Conservation (phyloP, 2,113 vertebrate species). For the Caracal caracal region DNA sequence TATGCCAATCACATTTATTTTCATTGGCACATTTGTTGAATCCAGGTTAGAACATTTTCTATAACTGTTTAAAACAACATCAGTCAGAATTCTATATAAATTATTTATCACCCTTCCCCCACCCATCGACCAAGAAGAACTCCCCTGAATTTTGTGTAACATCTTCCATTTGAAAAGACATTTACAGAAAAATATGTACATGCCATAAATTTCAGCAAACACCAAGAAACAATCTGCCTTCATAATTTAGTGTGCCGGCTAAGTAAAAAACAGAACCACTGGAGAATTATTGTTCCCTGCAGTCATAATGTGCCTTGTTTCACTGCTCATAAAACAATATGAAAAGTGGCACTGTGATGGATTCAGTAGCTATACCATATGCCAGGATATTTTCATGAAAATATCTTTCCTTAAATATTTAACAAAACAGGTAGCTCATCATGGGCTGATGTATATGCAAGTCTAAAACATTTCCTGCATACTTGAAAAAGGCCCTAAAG, state of each 20-base stretch:
- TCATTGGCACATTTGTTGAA: slow-evolving; percentile 24
- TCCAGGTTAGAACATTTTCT: slow-evolving; percentile 47
- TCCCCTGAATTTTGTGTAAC: slow-evolving; percentile 28
- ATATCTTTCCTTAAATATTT: slow-evolving; percentile 57
- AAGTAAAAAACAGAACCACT: slow-evolving; percentile 62
- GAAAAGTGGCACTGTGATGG: slow-evolving; percentile 69
- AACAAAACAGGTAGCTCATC: slow-evolving; percentile 46
- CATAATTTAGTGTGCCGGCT: slow-evolving; percentile 69
- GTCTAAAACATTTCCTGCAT: slow-evolving; percentile 7
- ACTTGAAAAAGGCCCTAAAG: slow-evolving; percentile 14
- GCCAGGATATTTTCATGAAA: slow-evolving; percentile 63
- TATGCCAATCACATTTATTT: slow-evolving; percentile 32
- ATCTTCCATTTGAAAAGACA: slow-evolving; percentile 69
- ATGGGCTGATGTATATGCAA: neutral
- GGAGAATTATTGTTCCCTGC: slow-evolving; percentile 69
- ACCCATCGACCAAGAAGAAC: neutral
- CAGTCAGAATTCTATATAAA: slow-evolving; percentile 45
- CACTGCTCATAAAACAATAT: slow-evolving; percentile 73
- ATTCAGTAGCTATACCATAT: slow-evolving; percentile 71
- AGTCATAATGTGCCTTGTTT: slow-evolving; percentile 69
- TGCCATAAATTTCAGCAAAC: slow-evolving; percentile 67
- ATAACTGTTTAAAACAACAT: slow-evolving; percentile 38
- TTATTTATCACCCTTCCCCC: neutral
- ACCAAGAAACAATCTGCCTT: slow-evolving; percentile 74
- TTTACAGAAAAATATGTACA: slow-evolving; percentile 68